Base-by-base conservation (phyloP, 2,797 vertebrate species). In the Lacerta bilineata region DNA sequence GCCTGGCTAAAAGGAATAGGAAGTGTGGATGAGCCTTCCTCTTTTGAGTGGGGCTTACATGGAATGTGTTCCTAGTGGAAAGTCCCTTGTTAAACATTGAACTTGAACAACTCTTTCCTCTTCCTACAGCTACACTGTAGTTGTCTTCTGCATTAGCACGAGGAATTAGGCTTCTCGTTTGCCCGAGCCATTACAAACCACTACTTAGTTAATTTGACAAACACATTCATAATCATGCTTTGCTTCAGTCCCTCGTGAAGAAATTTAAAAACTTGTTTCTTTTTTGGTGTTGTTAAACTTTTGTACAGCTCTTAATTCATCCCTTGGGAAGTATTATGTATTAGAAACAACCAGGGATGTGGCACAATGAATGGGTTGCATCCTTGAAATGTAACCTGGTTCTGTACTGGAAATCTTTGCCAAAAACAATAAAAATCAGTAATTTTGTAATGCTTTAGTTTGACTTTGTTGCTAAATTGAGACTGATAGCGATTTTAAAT, bases 371-470 rank as follows among this genome's bases (percentile, higher is more conserved):
- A 72, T 50, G 77, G 59, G 80, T 88, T 74, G 43, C 79, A 89
- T 82, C 87, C 72, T 83, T 80, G 88, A 82, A 89, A 41, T 0
- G 0, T 55, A 90, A 90, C 23, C 84, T 61, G 50, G 61, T 93
- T 36, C 66, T 94, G 83, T 91, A 86, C 86, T 92, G 80, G n/a
- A 75, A 66, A 92, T 39, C 39, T 2, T 71, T 77, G 78, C 66
- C 76, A 64, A 61, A 90, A 95, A 92, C 83, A 78, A 87, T 92
- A 93, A 92, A 94, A 93, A 93, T 83, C 55, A 80, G 93, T 92
- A 39, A 50, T 75, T 89, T 61, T 90, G 91, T 91, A 29, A 85
- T 36, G 94, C 90, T 76, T 29, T 90, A 80, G 76, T 89, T 27
- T 87, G 29, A 5, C 77, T 82, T 2, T 64, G 18, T 46, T 86